A percentile compares a stretch with the other conserved stretches of the same genome.
Evolutionary conservation across 92 coral and sea anemone genomes (phyloP).

Genomic region (Phymanthus crucifer): DNA sequence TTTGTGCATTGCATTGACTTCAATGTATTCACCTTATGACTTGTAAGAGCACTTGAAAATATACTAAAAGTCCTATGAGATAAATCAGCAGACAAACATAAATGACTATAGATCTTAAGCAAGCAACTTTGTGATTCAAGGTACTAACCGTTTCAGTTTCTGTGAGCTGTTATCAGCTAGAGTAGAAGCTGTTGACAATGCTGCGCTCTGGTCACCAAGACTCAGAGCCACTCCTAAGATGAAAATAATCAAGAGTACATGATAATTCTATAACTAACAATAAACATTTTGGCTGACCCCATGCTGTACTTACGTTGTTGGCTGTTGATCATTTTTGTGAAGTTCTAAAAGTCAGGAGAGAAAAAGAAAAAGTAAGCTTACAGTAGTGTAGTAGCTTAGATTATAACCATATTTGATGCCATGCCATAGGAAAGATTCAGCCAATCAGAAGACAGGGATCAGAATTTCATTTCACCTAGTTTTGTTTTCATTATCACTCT

Average conservation of each 20-base stretch:
- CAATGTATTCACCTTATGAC: constrained; percentile 57
- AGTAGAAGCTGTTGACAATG: constrained; percentile 57
- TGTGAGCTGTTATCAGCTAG: constrained; percentile 56
- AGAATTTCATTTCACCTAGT: too few species aligned
- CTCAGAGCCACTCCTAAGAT: constrained; percentile 65
- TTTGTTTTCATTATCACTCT: too few species aligned
- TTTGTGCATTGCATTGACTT: neutral
- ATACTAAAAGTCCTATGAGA: constrained; percentile 51
- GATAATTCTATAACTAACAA: neutral
- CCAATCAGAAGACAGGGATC: too few species aligned
- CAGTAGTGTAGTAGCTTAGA: too few species aligned
- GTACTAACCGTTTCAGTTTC: constrained; percentile 57
- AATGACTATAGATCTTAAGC: neutral
- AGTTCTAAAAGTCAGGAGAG: constrained; percentile 49
- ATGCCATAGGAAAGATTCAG: too few species aligned
- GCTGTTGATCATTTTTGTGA: constrained; percentile 72
- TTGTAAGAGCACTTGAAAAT: constrained; percentile 55
- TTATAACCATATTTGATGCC: too few species aligned
- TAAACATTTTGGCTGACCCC: too few species aligned
- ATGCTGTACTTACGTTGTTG: constrained; percentile 78
- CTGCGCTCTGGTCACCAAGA: constrained; percentile 54
- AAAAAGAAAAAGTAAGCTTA: too few species aligned
- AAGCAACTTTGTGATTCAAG: neutral
- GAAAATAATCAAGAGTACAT: neutral
- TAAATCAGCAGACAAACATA: neutral